These are phyloP conservation scores for Lobophora halterata DNA, from an alignment of 2,888 invertebrate species.

Conservation along the genomic window DNA sequence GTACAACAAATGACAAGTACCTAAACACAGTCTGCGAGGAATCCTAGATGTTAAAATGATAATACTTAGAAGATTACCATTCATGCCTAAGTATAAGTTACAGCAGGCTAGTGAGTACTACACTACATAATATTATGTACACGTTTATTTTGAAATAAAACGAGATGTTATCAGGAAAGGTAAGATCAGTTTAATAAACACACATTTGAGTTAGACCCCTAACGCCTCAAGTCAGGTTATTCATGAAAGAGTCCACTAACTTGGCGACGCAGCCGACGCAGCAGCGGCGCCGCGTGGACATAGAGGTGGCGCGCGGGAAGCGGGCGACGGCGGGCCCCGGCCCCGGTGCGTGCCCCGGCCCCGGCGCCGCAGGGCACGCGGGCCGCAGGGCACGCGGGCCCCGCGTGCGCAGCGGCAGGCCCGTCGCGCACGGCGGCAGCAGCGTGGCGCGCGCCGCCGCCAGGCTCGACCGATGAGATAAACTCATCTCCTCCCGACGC, in stretches of 20 bases:
- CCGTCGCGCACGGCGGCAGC: slow-evolving; percentile 11
- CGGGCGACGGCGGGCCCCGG: slow-evolving; percentile 10
- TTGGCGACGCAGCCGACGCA: slow-evolving; percentile 57
- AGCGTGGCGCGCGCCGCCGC: slow-evolving; percentile 16
- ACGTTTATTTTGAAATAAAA: no score
- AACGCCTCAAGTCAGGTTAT: slow-evolving; percentile 41
- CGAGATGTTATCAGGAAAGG: no score
- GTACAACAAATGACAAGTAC: no score
- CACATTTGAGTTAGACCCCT: background rate
- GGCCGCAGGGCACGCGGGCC: slow-evolving; percentile 2
- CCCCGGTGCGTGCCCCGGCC: slow-evolving; percentile 6
- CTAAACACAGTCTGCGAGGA: no score
- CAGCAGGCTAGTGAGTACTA: no score
- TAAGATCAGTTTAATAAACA: background rate
- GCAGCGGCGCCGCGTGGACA: slow-evolving; percentile 36
- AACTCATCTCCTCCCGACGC: slow-evolving; percentile 17
- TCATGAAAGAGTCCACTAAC: slow-evolving; percentile 62
- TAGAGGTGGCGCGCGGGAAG: slow-evolving; percentile 20
- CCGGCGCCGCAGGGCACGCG: slow-evolving; percentile 15
- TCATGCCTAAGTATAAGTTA: no score
- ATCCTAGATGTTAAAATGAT: no score
- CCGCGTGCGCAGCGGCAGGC: background rate
- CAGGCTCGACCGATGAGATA: slow-evolving; percentile 14
- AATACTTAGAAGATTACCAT: no score
- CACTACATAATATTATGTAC: no score